Evolutionary conservation across 1,140 invertebrate species (phyloP).

Genomic region (Coenobita brevimanus): DNA sequence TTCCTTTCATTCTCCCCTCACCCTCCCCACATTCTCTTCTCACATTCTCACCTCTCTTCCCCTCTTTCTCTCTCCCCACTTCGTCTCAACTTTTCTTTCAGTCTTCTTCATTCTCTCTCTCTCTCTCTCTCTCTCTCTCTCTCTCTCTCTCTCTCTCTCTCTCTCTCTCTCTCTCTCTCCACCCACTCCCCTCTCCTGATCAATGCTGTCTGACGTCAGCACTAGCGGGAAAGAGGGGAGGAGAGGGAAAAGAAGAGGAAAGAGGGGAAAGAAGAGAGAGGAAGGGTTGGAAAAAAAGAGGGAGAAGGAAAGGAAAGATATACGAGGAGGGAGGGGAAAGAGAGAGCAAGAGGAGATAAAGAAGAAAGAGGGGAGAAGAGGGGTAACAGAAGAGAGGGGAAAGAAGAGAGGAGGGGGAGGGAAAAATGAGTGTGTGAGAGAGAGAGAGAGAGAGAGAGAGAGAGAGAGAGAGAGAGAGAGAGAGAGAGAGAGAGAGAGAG

Average conservation of each 20-base stretch:
- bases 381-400: neutral
- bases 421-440: neutral
- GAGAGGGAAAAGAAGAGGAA: neutral
- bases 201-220: neutral
- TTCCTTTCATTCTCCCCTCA: neutral
- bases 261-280: constrained; percentile 17
- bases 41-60: no score
- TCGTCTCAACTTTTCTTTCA: neutral
- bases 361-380: no score
- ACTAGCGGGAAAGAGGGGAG: neutral
- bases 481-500: neutral
- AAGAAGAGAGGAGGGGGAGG: neutral
- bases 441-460: neutral
- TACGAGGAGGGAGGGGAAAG: neutral
- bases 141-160: constrained; percentile 46
- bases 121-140: constrained; percentile 42
- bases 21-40: no score
- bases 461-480: neutral
- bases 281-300: neutral
- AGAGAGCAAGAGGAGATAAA: neutral
- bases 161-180: constrained; percentile 36
- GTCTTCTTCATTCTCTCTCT: neutral
- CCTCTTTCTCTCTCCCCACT: neutral
- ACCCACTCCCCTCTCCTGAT: neutral
- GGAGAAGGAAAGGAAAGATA: neutral